Conservation (phyloP, 2,797 vertebrate genomes). For the Orientallactaga sibirica region DNA sequence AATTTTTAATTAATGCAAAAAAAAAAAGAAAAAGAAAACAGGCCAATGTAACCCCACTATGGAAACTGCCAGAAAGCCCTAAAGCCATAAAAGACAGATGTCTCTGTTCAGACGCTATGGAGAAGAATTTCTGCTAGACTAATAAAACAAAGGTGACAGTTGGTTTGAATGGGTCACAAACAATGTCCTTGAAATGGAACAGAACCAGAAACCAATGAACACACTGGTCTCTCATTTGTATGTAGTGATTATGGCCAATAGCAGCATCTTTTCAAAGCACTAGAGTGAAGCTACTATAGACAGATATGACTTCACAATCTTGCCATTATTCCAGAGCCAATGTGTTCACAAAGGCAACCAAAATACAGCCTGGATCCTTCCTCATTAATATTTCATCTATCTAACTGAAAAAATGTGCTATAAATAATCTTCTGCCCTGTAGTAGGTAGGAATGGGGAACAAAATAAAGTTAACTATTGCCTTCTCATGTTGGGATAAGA, state of each 20-base stretch:
- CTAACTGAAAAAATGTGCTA: neutral
- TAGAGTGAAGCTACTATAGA: slow-evolving; percentile 40
- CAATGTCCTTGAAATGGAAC: neutral
- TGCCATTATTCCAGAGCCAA: slow-evolving; percentile 35
- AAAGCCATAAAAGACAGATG: neutral
- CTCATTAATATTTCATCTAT: slow-evolving; percentile 25
- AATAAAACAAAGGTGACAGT: neutral
- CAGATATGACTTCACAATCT: slow-evolving; percentile 57
- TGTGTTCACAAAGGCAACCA: neutral
- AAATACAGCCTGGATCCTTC: slow-evolving; percentile 30
- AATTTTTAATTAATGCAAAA: too few relatives aligned
- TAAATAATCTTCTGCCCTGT: neutral
- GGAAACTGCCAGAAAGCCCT: neutral
- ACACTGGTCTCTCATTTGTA: neutral
- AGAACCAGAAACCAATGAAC: slow-evolving; percentile 23
- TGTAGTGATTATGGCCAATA: neutral
- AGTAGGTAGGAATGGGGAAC: neutral
- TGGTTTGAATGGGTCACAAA: neutral
- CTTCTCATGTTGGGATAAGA: too few relatives aligned
- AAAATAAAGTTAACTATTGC: slow-evolving; percentile 34
- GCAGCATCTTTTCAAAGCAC: slow-evolving; percentile 34
- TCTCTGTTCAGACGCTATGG: neutral
- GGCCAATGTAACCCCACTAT: neutral
- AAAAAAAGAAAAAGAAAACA: neutral
- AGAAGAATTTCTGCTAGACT: neutral